These are phyloP conservation scores for Labeo catla DNA, from an alignment of 2,113 vertebrate species.

Conservation along the genomic window DNA sequence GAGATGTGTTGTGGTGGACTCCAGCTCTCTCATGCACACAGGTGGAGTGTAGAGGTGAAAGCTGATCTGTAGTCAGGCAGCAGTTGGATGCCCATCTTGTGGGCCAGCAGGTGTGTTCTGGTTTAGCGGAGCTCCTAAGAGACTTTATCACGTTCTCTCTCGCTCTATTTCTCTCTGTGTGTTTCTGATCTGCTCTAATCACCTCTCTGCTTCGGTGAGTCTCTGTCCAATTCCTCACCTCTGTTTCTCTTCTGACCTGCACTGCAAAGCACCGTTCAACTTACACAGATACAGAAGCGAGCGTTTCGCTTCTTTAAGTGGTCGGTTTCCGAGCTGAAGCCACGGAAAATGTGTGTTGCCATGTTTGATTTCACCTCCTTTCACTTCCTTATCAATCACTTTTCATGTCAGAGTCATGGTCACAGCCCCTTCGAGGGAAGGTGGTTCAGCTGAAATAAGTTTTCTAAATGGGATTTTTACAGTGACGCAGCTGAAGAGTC, in stretches of 20 bases:
- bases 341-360: not conserved
- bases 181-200: slow-evolving; percentile 29
- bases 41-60: slow-evolving; percentile 21
- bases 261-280: not conserved
- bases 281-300: not conserved
- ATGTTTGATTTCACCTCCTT: not conserved
- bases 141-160: slow-evolving; percentile 6
- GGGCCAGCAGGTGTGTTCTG: slow-evolving; percentile 47
- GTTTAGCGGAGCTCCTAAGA: slow-evolving; percentile 35
- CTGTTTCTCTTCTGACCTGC: slow-evolving; percentile 13
- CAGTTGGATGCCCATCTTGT: slow-evolving; percentile 34
- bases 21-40: not conserved
- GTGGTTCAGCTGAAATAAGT: not conserved
- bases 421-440: not conserved
- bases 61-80: slow-evolving; percentile 35
- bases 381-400: not conserved
- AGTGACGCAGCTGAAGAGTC: not conserved
- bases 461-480: not conserved
- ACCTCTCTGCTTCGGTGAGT: not conserved
- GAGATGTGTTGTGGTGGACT: slow-evolving; percentile 1
- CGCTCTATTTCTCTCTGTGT: not conserved
- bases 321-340: not conserved
- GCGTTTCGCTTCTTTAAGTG: not conserved
- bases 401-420: not conserved
- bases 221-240: not conserved